Percentiles rank a stretch among this genome's conserved stretches.
phyloP scores from a whole-genome alignment of 1,140 invertebrate species.

The Drosophila micromelanica region DNA sequence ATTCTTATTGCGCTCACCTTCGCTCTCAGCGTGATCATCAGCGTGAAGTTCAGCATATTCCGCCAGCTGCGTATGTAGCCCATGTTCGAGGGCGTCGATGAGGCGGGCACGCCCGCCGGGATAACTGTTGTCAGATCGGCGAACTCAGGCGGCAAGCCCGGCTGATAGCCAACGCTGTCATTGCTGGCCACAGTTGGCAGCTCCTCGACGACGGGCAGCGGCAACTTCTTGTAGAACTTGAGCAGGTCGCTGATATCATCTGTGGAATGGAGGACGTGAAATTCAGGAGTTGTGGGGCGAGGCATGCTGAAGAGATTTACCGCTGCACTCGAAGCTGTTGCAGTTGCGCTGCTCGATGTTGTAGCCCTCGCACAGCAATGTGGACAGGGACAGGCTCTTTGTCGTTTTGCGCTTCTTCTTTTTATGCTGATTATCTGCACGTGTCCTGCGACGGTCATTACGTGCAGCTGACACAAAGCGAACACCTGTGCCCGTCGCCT shows the following conservation, averaged over 20 bases:
- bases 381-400: constrained; percentile 71
- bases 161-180: constrained; percentile 1
- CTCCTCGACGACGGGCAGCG: constrained; percentile 40
- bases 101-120: constrained; percentile 27
- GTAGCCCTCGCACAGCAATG: constrained; percentile 81
- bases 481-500: constrained; percentile 56
- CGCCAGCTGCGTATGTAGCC: constrained; percentile 77
- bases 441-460: constrained; percentile 59
- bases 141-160: constrained; percentile 14
- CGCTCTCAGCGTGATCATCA: constrained; percentile 76
- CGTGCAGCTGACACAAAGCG: constrained; percentile 63
- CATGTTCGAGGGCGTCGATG: constrained; percentile 75
- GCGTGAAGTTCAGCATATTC: constrained; percentile 75
- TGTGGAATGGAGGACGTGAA: constrained; percentile 7
- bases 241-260: constrained; percentile 82
- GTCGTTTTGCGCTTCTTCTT: constrained; percentile 71
- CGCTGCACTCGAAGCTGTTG: constrained; percentile 83
- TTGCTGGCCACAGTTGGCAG: constrained; percentile 35
- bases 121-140: constrained; percentile 36
- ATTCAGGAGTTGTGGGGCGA: not conserved
- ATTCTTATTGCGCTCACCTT: constrained; percentile 56
- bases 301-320: constrained; percentile 46
- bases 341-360: constrained; percentile 84
- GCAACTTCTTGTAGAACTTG: constrained; percentile 81
- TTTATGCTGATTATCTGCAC: constrained; percentile 70